Conservation (phyloP, 2,888 invertebrate species). For the Elaeidobius kamerunicus region DNA sequence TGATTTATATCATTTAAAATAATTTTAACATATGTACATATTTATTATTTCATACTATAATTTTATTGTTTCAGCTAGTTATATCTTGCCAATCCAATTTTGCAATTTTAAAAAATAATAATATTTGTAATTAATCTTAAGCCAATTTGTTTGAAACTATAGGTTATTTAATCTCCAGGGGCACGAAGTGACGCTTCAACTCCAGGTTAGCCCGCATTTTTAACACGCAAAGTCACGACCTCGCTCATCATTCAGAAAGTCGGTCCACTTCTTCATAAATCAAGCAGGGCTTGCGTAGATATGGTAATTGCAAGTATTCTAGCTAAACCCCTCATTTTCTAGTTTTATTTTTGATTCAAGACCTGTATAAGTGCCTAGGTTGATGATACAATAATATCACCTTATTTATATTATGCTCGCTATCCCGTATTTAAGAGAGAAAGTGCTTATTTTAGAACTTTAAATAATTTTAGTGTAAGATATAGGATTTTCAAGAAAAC, state of each 20-base stretch:
- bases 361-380: slow-evolving; percentile 14
- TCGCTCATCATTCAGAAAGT: slow-evolving; percentile 22
- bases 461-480: background rate
- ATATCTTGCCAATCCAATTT: background rate
- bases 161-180: slow-evolving; percentile 16
- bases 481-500: no score
- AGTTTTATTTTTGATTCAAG: slow-evolving; percentile 17
- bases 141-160: slow-evolving; percentile 15
- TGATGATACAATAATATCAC: slow-evolving; percentile 9
- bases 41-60: no score
- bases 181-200: slow-evolving; percentile 22
- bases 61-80: background rate
- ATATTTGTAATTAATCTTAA: slow-evolving; percentile 8
- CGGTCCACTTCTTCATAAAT: slow-evolving; percentile 14
- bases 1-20: no score
- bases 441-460: background rate
- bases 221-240: slow-evolving; percentile 28
- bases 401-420: slow-evolving; percentile 7
- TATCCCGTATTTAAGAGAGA: slow-evolving; percentile 2
- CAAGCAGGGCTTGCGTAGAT: slow-evolving; percentile 10
- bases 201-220: slow-evolving; percentile 18
- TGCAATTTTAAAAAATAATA: slow-evolving; percentile 7
- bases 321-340: slow-evolving; percentile 15
- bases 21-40: no score
- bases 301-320: slow-evolving; percentile 18